phyloP scores from a whole-genome alignment of 2,113 vertebrate genomes.

The Amphiprion ocellaris region DNA sequence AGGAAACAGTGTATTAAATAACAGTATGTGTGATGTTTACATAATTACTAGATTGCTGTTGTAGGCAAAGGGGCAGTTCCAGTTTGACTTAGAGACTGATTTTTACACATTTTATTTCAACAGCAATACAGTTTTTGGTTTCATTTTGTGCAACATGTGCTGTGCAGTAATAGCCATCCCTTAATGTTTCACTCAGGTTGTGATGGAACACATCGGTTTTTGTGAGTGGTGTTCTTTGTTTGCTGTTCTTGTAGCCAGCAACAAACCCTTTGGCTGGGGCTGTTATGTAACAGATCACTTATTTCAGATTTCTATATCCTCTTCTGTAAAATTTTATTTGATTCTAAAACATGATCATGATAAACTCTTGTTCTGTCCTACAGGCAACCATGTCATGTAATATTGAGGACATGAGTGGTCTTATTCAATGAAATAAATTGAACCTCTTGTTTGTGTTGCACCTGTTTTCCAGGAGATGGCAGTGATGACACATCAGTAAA shows the following conservation, averaged over 20 bases:
- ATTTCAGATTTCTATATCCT: background rate
- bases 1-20: slow-evolving; percentile 23
- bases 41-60: slow-evolving; percentile 15
- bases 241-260: background rate
- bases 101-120: slow-evolving; percentile 35
- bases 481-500: no score
- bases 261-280: background rate
- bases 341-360: background rate
- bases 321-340: slow-evolving; percentile 17
- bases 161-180: slow-evolving; percentile 11
- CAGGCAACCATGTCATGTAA: background rate
- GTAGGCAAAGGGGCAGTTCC: slow-evolving; percentile 9
- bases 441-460: slow-evolving; percentile 40
- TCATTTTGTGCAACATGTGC: slow-evolving; percentile 38
- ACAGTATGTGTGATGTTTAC: slow-evolving; percentile 7
- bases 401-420: background rate
- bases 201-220: slow-evolving; percentile 15
- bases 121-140: slow-evolving; percentile 63
- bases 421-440: slow-evolving; percentile 53
- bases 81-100: background rate
- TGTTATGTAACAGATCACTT: background rate
- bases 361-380: background rate
- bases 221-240: background rate
- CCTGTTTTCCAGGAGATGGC: slow-evolving; percentile 19
- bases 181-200: slow-evolving; percentile 41